These are phyloP conservation scores for Trichacis sp. DNA, from an alignment of 2,888 invertebrate genomes.

Conservation along the genomic window DNA sequence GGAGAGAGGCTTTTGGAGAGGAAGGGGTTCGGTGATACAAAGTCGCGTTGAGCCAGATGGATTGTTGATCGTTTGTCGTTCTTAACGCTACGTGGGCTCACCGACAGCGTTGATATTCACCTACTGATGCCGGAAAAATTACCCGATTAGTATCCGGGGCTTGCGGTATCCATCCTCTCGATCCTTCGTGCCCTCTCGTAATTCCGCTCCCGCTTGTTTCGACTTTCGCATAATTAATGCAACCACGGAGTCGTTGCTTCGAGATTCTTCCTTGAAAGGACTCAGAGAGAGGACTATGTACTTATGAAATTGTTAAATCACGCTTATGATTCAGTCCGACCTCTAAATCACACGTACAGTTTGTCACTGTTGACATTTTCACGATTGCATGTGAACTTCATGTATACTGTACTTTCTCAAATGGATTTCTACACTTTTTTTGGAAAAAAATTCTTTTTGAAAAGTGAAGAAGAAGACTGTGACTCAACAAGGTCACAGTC, in stretches of 20 bases:
- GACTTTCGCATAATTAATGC: not conserved
- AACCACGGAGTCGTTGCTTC: not conserved
- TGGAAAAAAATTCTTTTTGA: too few relatives aligned
- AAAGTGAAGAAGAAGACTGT: too few relatives aligned
- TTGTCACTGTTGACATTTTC: too few relatives aligned
- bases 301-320: too few relatives aligned
- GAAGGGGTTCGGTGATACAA: constrained; percentile 35
- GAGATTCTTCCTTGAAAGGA: too few relatives aligned
- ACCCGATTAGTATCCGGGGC: constrained; percentile 62
- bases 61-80: constrained; percentile 69
- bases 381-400: too few relatives aligned
- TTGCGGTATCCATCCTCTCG: constrained; percentile 32
- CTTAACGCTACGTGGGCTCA: constrained; percentile 63
- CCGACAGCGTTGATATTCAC: constrained; percentile 66
- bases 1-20: constrained; percentile 17
- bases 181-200: constrained; percentile 21
- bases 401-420: too few relatives aligned
- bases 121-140: constrained; percentile 68
- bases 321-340: too few relatives aligned
- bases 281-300: too few relatives aligned
- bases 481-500: too few relatives aligned
- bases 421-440: too few relatives aligned
- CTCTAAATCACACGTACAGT: too few relatives aligned
- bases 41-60: constrained; percentile 66
- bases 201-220: not conserved